Evolutionary conservation across 2,888 invertebrate genomes (phyloP), one percentile per base, ranked within the genome.

Genomic region (Rhorus exstirpatorius): DNA sequence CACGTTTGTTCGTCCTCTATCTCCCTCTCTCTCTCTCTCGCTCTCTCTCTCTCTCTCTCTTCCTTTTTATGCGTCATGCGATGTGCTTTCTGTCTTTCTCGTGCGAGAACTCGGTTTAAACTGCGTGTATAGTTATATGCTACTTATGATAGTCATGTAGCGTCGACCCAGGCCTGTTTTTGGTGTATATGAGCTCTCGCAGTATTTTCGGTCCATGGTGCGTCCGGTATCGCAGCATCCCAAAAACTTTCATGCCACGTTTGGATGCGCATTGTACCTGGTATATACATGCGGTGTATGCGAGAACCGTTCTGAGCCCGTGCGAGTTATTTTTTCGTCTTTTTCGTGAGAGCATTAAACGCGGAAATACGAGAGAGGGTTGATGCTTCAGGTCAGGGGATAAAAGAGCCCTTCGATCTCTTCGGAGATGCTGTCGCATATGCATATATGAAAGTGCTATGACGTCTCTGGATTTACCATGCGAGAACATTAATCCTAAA

Each of bases 171-270:
- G 70, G 53, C 65, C 82, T 55, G 44, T 19, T 19, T 70, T 60
- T 44, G 49, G 79, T 79, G 67, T 76, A 68, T 68, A 68, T 51
- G 79, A 71, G 70, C 71, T 67, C 75, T 67, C 80, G 71, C 79
- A 76, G 67, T 26, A 76, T 79, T 83, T 83, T 83, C 79, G 82
- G 82, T 83, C 75, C 75, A 65, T 51, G 77, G 35, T 58, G 68
- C 61, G 79, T 79, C 79, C 83, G 75, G 65, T 71, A 79, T 76
- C 53, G 41, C 77, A 55, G 55, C 61, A 71, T 53, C 75, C 65
- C 14, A 24, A 49, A 35, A 83, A 83, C 76, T 79, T 71, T 71
- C 67, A 19, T 49, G 67, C 71, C 65, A 14, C 81, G 58, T 55
- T 55, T 49, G 55, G 49, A 35, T 80, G 41, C 53, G 41, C 53